Base-by-base conservation (phyloP, 2,888 invertebrate species). In the Prenolepis imparis region DNA sequence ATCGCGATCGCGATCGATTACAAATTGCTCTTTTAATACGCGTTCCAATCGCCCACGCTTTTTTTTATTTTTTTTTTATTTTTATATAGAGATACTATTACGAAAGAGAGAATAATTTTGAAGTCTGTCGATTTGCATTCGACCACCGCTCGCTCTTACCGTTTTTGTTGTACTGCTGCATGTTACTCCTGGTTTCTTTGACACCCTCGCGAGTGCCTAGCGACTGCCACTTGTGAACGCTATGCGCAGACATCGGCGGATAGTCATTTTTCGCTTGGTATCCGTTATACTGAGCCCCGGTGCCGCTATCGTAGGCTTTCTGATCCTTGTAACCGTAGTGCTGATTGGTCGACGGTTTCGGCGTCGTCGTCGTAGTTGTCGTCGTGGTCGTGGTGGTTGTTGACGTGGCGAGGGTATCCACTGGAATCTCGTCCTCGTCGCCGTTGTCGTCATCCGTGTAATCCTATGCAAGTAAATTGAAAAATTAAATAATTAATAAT, bases 341-440 rank as follows among this genome's bases (percentile, higher is more conserved):
- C 82, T 89, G 85, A 24, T 88, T 84, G 36, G 86, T 61, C 48
- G 85, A 55, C 92, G 88, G 95, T 93, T 89, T 95, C 93, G 90
- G 95, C 92, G 90, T 95, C 92, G 90, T 95, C 91, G 94, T 94
- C 89, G 90, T 95, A 88, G 86, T 95, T 88, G 89, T 93, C 68
- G 87, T 36, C 86, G 86, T 93, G 85, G 86, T 94, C 87, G 68
- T 94, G 86, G 83, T 94, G 89, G 66, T 95, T 91, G 89, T 87
- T 15, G 84, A 74, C 0, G 84, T 85, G 0, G 82, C 93, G 91
- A 91, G 92, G 85, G 84, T 91, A 87, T 91, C 63, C 36, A 36
- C 36, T 36, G 36, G 36, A 81, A 77, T 91, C 88, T 86, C 91
- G n/a, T 91, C 90, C 73, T 92, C 91, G n/a, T 93, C 91, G 81